Base-by-base conservation (phyloP, 37 sponge, comb jelly and placozoan genomes). In the Dysidea cf. avara region DNA sequence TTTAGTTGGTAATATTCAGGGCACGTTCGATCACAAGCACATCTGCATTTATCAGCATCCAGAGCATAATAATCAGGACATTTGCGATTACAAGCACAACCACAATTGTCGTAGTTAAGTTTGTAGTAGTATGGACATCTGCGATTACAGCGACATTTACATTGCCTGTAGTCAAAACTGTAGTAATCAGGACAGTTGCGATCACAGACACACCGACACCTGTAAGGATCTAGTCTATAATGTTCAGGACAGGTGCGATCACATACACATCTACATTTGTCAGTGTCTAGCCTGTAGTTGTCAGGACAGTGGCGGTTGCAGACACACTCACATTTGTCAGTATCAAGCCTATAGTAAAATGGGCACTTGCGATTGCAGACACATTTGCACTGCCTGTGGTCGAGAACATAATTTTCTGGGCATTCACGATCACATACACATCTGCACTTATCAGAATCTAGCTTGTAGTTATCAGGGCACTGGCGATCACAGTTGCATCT, bases 211-310 rank as follows among this genome's bases (percentile, higher is more conserved):
- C 58, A 56, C 58, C 11, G 13, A 26, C 63, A 61, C 33, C 26
- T 61, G 32, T 21, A 34, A 20, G 35, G 31, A 35, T 61, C 63
- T 5, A 61, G 33, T 18, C 26, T 34, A 32, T 61, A 61, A 29
- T 21, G 5, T 16, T 16, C 35, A 30, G 32, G 33, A 29, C 63
- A 61, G 17, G 3, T 21, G 31, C 26, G 17, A 35, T 61, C 26
- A 35, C 63, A 61, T 18, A 61, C 30, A 61, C 63, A 61, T 7
- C 26, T 21, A 35, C 63, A 61, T 28, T 61, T 21, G 7, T 28
- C 26, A 32, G 17, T 3, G 63, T 61, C 63, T 3, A 61, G 63
- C 18, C 35, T 14, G 63, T 61, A 61, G 7, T 21, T 3, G 32
- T 16, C 18, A 61, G 28, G 35, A 61, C 63, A 61, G 17, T 17